Base-by-base conservation (phyloP, 2,113 vertebrate species). In the Malurus cyaneus region DNA sequence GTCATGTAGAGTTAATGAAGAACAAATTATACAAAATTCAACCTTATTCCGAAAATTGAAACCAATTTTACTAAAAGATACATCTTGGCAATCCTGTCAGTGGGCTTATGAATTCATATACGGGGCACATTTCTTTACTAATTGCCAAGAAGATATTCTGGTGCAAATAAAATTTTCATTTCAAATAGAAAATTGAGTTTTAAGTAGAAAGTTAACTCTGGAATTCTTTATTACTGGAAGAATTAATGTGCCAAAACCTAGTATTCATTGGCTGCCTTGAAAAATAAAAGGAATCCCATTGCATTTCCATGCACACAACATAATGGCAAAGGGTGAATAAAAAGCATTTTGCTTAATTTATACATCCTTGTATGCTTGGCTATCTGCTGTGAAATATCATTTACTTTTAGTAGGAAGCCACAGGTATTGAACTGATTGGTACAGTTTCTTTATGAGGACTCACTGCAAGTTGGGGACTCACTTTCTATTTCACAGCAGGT, bases 401-500 rank as follows among this genome's bases (percentile, higher is more conserved):
- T 88, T 88, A 6, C 64, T 69, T 93, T 94, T 76, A 81, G 64
- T 39, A 80, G 44, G 60, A 91, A 94, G 54, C 85, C 77, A 69
- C 90, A 96, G 88, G 94, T 89, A 80, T 73, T 3, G 2, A 83
- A 89, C 39, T 61, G 84, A 93, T 93, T 67, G 49, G 61, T 78
- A 60, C 46, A 49, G 42, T 54, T 61, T 21, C 86, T 86, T 92
- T 61, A 71, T 83, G 64, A 91, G 57, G 60, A 46, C 86, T 47
- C 0, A 0, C 65, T 81, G 36, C 71, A 86, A 78, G 74, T 49
- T 90, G 57, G 72, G 60, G 31, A 88, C n/a, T n/a, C n/a, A 46
- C 32, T 94, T 94, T 92, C 34, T 76, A 6, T 82, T 93, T 88
- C 91, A 82, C 94, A 90, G 89, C n/a, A 18, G 69, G 87, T 47